Evolutionary conservation across 2,113 vertebrate genomes (phyloP).

Genomic region (Calyptomena viridis): DNA sequence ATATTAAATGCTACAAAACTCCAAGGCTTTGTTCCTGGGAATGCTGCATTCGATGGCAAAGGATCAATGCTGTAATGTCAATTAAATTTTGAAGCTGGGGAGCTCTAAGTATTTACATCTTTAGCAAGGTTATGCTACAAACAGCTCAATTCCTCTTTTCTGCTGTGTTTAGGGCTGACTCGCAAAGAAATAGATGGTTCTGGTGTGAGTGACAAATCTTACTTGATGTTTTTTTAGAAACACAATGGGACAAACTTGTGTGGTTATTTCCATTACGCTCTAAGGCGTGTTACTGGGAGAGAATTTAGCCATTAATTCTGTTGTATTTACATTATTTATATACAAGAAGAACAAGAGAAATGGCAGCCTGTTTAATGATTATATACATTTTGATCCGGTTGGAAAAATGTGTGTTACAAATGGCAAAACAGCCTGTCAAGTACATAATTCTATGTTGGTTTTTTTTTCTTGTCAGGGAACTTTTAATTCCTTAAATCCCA

Average conservation of each 20-base stretch:
- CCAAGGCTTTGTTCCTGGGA: not conserved
- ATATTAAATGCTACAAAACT: slow-evolving; percentile 36
- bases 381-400: slow-evolving; percentile 34
- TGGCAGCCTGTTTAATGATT: slow-evolving; percentile 35
- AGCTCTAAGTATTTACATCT: slow-evolving; percentile 11
- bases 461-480: not conserved
- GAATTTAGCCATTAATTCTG: slow-evolving; percentile 23
- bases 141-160: not conserved
- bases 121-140: not conserved
- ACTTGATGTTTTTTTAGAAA: not conserved
- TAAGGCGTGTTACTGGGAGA: not conserved
- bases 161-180: not conserved
- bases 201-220: not conserved
- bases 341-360: slow-evolving; percentile 34
- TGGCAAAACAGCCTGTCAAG: slow-evolving; percentile 27
- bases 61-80: not conserved
- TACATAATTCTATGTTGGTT: not conserved
- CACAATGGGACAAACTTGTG: not conserved
- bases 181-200: not conserved
- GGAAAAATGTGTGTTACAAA: slow-evolving; percentile 53
- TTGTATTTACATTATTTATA: slow-evolving; percentile 49
- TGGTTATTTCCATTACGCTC: slow-evolving; percentile 15
- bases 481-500: slow-evolving; percentile 6
- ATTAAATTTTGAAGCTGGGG: not conserved
- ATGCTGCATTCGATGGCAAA: not conserved